Base-by-base conservation (phyloP, 2,113 vertebrate species). In the Caracal caracal region DNA sequence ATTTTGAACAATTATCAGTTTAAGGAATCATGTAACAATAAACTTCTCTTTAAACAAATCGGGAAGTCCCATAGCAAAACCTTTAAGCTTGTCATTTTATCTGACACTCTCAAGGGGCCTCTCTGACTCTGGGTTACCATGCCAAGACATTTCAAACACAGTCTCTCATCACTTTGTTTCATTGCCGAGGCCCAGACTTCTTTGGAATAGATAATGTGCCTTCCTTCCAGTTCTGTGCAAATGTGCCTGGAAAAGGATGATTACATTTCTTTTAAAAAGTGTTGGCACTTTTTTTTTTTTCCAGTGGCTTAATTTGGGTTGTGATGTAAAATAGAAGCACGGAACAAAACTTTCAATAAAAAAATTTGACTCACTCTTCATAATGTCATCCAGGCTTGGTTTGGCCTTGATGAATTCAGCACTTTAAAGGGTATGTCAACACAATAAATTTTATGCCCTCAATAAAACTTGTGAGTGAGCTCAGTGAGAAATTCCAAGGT, bases 391-490 rank as follows among this genome's bases (percentile, higher is more conserved):
- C 61, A 37, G 88, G 76, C 49, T 95, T 98, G 96, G 81, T 66
- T 94, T 90, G 68, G 93, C 93, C 97, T 95, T 94, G 97, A 94
- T 97, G 92, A 82, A 97, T 97, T 96, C 0, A 1, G 94, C 10
- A 1, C 95, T 98, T 97, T 97, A 97, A 97, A 98, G 96, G 68
- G 16, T 98, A 79, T 94, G 94, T 98, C 98, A 98, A 98, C 98
- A 98, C 94, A 93, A 61, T 98, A 96, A 97, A 98, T 97, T 97
- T 98, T 98, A 98, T 90, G 94, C 89, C 94, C 93, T 92, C 93
- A 94, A 75, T 98, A 98, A 98, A 98, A 98, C 19, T 33, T 93
- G 93, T 83, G 97, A 96, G 96, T 98, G 97, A 98, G 97, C 90
- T 98, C 97, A 82, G 96, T 63, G 93, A 98, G 98, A 98, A 98